Evolutionary conservation across 2,113 vertebrate species (phyloP).

Genomic region (Euleptes europaea): DNA sequence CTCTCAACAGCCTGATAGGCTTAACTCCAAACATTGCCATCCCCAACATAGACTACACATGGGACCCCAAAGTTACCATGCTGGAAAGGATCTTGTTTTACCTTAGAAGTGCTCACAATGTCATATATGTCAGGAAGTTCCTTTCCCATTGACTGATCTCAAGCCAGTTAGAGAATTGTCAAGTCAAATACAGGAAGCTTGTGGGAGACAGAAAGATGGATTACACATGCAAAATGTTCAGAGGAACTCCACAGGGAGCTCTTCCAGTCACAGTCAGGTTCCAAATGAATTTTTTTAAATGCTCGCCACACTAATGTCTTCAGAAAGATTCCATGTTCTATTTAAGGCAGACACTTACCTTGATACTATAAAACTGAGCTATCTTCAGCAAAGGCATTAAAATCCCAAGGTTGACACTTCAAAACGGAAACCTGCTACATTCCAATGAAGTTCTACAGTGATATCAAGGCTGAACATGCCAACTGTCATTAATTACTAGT

Average conservation of each 20-base stretch:
- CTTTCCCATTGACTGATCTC: background rate
- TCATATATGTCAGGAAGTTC: background rate
- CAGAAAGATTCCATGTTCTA: background rate
- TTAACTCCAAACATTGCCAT: background rate
- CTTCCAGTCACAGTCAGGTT: background rate
- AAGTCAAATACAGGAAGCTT: background rate
- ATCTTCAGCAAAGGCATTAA: background rate
- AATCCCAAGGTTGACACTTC: background rate
- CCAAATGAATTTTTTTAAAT: background rate
- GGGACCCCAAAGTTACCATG: background rate
- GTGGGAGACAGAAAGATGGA: background rate
- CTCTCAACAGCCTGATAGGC: background rate
- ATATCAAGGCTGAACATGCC: background rate
- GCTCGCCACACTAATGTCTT: background rate
- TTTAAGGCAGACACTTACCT: background rate
- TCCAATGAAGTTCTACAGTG: background rate
- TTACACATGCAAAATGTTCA: background rate
- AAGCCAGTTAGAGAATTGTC: fast-evolving
- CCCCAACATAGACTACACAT: background rate
- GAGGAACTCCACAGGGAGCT: slow-evolving; percentile 6
- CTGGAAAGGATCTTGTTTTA: background rate
- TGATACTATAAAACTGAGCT: background rate
- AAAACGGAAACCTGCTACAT: background rate
- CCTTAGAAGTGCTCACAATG: background rate
- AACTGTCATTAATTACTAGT: too few species aligned